A percentile compares a stretch with the other conserved stretches of the same genome.
These are phyloP conservation scores for Erpetoichthys calabaricus DNA, from an alignment of 2,797 vertebrate genomes.

Conservation along the genomic window DNA sequence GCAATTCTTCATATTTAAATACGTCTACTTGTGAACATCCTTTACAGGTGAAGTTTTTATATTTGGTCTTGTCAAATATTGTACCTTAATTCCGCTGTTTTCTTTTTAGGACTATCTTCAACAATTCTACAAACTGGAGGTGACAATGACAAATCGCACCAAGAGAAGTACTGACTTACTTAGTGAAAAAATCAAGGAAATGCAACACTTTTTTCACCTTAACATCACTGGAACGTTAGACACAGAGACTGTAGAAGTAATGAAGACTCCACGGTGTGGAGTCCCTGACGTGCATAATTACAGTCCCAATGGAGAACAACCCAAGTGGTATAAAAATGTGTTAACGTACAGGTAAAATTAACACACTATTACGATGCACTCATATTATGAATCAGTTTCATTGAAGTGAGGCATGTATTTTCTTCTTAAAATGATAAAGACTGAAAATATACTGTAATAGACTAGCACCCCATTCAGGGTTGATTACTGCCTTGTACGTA, in stretches of 20 bases:
- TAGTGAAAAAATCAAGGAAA: slow-evolving; percentile 47
- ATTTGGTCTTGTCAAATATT: too few species aligned
- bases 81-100: not conserved
- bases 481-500: too few species aligned
- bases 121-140: slow-evolving; percentile 40
- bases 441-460: too few species aligned
- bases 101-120: slow-evolving; percentile 46
- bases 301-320: slow-evolving; percentile 24
- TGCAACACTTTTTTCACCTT: slow-evolving; percentile 60
- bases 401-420: too few species aligned
- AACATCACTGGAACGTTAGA: slow-evolving; percentile 43
- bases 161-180: slow-evolving; percentile 40
- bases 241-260: slow-evolving; percentile 38
- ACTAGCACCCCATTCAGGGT: too few species aligned
- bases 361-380: not conserved
- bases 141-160: slow-evolving; percentile 26
- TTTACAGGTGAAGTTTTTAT: too few species aligned
- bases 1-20: too few species aligned
- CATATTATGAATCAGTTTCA: too few species aligned
- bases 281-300: slow-evolving; percentile 53
- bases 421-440: too few species aligned
- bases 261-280: slow-evolving; percentile 50
- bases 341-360: slow-evolving; percentile 46
- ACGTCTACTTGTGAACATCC: too few species aligned
- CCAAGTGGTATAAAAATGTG: slow-evolving; percentile 47